These are phyloP conservation scores for Sigmodon hispidus DNA, from an alignment of 2,113 vertebrate species.

Conservation along the genomic window DNA sequence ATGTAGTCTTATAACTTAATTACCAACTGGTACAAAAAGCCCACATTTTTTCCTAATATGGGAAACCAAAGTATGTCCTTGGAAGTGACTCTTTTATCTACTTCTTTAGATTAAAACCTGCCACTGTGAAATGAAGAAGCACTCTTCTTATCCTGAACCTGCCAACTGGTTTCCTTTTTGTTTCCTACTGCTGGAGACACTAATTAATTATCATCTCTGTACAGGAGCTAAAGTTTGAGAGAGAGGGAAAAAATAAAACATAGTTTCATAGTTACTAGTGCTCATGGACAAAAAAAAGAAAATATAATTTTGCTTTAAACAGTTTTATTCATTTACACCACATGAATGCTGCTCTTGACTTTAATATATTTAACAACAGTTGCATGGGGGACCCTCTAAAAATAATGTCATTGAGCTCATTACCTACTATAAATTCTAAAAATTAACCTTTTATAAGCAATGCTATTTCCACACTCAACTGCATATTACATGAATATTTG, in stretches of 20 bases:
- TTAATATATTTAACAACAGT: not conserved
- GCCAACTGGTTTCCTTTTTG: not conserved
- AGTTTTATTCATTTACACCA: not conserved
- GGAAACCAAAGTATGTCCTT: conserved; percentile 35
- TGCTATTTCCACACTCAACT: conserved; percentile 73
- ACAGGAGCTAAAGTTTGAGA: conserved; percentile 51
- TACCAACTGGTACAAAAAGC: conserved; percentile 50
- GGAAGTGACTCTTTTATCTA: conserved; percentile 42
- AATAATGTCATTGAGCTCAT: conserved; percentile 70
- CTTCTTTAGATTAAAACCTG: conserved; percentile 31
- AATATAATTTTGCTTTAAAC: not conserved
- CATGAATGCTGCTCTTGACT: not conserved
- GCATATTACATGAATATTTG: conserved; percentile 50
- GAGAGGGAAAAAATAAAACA: not conserved
- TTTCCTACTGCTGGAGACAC: not conserved
- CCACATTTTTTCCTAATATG: conserved; percentile 33
- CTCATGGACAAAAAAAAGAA: not conserved
- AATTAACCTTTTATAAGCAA: conserved; percentile 67
- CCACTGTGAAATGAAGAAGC: not conserved
- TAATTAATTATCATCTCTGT: conserved; percentile 65
- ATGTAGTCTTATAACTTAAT: conserved; percentile 69
- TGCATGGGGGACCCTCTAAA: not conserved
- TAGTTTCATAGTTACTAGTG: conserved; percentile 46
- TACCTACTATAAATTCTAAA: conserved; percentile 76
- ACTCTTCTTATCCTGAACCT: not conserved